These are phyloP conservation scores for Diuraphis noxia DNA, from an alignment of 1,140 invertebrate species.

Conservation along the genomic window DNA sequence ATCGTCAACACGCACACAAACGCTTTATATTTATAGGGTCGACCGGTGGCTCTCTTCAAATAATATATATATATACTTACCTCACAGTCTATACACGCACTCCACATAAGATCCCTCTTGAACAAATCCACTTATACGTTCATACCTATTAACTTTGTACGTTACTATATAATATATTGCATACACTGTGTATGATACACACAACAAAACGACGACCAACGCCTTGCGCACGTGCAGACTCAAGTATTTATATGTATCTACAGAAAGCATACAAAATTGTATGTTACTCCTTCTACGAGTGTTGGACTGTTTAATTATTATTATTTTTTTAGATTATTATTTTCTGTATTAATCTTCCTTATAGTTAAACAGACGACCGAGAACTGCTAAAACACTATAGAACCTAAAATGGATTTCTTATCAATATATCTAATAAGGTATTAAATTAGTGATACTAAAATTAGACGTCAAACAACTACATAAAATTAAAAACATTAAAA, in stretches of 20 bases:
- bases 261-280: not conserved
- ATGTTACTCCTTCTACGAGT: not conserved
- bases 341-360: not conserved
- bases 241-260: not conserved
- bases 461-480: not conserved
- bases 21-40: not conserved
- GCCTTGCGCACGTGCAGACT: not conserved
- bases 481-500: not conserved
- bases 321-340: no score
- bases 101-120: not conserved
- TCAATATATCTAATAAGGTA: not conserved
- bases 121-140: conserved; percentile 27
- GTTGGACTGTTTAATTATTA: not conserved
- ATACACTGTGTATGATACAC: no score
- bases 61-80: not conserved
- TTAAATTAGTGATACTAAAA: not conserved
- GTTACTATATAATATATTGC: not conserved
- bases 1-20: conserved; percentile 5
- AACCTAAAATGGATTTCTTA: no score
- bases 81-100: not conserved
- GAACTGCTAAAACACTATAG: not conserved
- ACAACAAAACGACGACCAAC: not conserved
- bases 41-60: not conserved
- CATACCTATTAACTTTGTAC: not conserved
- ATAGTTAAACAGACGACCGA: not conserved